Percentiles rank a stretch among this genome's conserved stretches.
phyloP scores from a whole-genome alignment of 2,888 invertebrate genomes.

The Thecocarcelia acutangulata region DNA sequence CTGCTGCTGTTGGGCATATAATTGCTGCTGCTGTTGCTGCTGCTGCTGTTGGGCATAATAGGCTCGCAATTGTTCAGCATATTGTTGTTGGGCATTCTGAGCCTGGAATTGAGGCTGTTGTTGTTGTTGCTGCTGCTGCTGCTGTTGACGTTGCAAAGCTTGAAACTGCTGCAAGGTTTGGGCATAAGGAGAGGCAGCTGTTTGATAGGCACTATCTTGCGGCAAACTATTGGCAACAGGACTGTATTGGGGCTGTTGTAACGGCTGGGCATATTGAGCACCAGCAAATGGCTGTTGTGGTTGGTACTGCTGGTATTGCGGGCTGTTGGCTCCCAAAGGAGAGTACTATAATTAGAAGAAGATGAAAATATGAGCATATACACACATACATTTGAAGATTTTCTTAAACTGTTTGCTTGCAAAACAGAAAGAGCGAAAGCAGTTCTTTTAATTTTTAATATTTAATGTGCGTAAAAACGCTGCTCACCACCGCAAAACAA shows the following conservation, averaged over 20 bases:
- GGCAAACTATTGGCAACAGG: conserved; percentile 68
- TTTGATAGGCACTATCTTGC: not conserved
- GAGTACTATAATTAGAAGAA: conserved; percentile 63
- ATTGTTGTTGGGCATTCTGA: conserved; percentile 62
- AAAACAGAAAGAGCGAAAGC: not conserved
- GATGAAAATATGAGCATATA: not conserved
- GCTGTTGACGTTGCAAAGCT: conserved; percentile 61
- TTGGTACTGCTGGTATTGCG: conserved; percentile 57
- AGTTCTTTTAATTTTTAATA: not conserved
- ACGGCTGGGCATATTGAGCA: conserved; percentile 58
- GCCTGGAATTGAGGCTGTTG: conserved; percentile 73
- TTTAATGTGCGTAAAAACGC: not conserved
- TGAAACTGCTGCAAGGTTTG: conserved; percentile 71
- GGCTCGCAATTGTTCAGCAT: conserved; percentile 75
- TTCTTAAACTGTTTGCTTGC: not conserved
- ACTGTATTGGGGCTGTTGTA: conserved; percentile 68
- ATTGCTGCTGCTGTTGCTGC: conserved; percentile 73
- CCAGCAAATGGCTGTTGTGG: conserved; percentile 59
- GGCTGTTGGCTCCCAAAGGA: conserved; percentile 25
- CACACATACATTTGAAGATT: not conserved
- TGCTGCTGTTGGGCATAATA: conserved; percentile 75
- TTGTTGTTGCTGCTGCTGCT: conserved; percentile 72
- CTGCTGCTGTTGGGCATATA: conserved; percentile 71
- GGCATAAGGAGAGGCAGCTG: conserved; percentile 67
- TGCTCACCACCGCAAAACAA: conserved; percentile 51